phyloP scores from a whole-genome alignment of 2,113 vertebrate species.

The Plotosus lineatus region DNA sequence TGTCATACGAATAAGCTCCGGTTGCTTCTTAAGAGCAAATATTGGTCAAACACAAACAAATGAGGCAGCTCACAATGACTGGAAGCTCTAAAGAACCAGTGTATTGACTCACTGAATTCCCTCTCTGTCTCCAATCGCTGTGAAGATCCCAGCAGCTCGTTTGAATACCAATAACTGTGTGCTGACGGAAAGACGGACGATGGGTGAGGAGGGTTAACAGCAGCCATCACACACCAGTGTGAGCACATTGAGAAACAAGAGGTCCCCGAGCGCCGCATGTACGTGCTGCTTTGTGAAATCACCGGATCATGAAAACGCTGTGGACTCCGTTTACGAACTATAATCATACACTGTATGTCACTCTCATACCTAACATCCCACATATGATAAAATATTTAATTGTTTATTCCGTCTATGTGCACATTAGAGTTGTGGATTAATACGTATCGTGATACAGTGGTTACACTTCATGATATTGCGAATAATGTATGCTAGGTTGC shows the following conservation, averaged over 20 bases:
- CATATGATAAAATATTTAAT: neutral
- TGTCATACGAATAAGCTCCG: conserved; percentile 66
- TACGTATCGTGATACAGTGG: no score
- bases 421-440: no score
- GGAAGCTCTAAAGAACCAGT: conserved; percentile 80
- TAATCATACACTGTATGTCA: neutral
- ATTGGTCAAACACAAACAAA: conserved; percentile 83
- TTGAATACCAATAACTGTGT: conserved; percentile 79
- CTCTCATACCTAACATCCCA: neutral
- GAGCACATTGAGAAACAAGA: conserved; percentile 26
- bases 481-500: no score
- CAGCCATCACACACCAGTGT: conserved; percentile 28
- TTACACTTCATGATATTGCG: no score
- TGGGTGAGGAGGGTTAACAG: conserved; percentile 27
- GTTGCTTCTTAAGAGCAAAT: conserved; percentile 76
- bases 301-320: neutral
- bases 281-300: neutral
- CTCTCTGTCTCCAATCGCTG: conserved; percentile 71
- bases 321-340: neutral
- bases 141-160: conserved; percentile 80
- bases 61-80: conserved; percentile 79
- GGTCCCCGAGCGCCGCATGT: neutral
- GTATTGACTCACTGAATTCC: conserved; percentile 80
- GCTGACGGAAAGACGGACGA: conserved; percentile 65
- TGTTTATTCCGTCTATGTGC: neutral